phyloP scores from a whole-genome alignment of 2,888 invertebrate genomes.

The Drosophila buzzatii region DNA sequence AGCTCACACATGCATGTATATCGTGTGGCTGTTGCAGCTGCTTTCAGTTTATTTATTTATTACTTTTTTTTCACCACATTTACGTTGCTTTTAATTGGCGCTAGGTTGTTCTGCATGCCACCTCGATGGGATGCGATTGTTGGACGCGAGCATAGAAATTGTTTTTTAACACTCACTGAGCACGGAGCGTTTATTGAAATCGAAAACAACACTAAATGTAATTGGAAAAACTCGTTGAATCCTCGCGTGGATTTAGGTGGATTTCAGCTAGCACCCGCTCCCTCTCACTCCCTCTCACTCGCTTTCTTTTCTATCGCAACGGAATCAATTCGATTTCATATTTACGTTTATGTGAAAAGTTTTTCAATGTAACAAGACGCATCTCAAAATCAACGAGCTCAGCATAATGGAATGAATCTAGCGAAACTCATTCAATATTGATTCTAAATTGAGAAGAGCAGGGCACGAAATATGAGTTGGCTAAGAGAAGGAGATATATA shows the following conservation, averaged over 20 bases:
- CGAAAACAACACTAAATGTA: slow-evolving; percentile 34
- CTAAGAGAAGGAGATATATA: not conserved
- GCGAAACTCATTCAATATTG: slow-evolving; percentile 9
- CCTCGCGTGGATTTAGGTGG: slow-evolving; percentile 26
- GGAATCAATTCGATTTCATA: slow-evolving; percentile 78
- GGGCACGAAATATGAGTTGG: not conserved
- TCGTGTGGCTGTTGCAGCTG: slow-evolving; percentile 3
- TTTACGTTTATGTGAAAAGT: slow-evolving; percentile 77
- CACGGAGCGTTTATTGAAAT: slow-evolving; percentile 23
- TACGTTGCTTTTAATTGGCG: slow-evolving; percentile 49
- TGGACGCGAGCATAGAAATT: slow-evolving; percentile 4
- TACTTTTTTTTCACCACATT: not conserved
- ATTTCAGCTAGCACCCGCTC: not conserved
- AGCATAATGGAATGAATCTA: slow-evolving; percentile 28
- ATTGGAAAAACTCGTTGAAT: slow-evolving; percentile 52
- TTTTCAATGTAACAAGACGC: slow-evolving; percentile 65
- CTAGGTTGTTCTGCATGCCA: slow-evolving; percentile 29
- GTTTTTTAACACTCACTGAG: slow-evolving; percentile 2
- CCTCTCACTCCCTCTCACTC: not conserved
- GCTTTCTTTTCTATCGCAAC: slow-evolving; percentile 15
- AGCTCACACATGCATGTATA: not conserved
- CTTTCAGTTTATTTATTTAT: not conserved
- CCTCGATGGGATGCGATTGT: not conserved
- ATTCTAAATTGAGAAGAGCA: not conserved
- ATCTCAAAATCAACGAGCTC: slow-evolving; percentile 17